Conservation (phyloP, 2,888 invertebrate species). For the Peribatodes rhomboidaria region DNA sequence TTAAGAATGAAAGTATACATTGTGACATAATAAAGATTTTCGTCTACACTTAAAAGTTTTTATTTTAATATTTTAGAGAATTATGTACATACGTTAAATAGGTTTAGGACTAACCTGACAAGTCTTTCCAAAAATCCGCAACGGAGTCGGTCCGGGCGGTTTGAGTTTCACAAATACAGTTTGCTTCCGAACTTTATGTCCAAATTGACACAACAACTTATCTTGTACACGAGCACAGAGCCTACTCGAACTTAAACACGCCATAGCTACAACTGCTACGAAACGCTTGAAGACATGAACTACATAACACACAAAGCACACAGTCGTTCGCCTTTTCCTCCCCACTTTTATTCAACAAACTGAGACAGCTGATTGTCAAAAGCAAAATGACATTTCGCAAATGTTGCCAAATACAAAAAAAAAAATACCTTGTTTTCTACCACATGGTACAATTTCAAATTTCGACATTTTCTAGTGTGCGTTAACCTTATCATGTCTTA, state of each 20-base stretch:
- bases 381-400: conserved; percentile 58
- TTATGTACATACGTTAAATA: conserved; percentile 25
- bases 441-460: too few species aligned
- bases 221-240: conserved; percentile 93
- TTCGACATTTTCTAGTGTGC: too few species aligned
- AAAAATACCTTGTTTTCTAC: background rate
- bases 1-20: conserved; percentile 33
- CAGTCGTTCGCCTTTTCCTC: conserved; percentile 80
- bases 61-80: conserved; percentile 3
- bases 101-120: conserved; percentile 75
- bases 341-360: conserved; percentile 70
- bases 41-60: background rate
- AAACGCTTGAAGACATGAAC: conserved; percentile 86
- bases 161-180: conserved; percentile 90
- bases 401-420: conserved; percentile 55
- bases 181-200: conserved; percentile 90
- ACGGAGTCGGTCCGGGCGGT: conserved; percentile 87
- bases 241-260: conserved; percentile 93
- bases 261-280: conserved; percentile 93
- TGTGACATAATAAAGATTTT: conserved; percentile 27
- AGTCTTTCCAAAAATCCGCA: conserved; percentile 84
- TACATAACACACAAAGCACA: conserved; percentile 78
- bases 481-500: too few species aligned
- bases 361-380: conserved; percentile 83
- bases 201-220: conserved; percentile 93